Evolutionary conservation across 37 sponge, comb jelly and placozoan genomes (phyloP), one percentile per base, ranked within the genome.

Genomic region (Oscarella lobularis): DNA sequence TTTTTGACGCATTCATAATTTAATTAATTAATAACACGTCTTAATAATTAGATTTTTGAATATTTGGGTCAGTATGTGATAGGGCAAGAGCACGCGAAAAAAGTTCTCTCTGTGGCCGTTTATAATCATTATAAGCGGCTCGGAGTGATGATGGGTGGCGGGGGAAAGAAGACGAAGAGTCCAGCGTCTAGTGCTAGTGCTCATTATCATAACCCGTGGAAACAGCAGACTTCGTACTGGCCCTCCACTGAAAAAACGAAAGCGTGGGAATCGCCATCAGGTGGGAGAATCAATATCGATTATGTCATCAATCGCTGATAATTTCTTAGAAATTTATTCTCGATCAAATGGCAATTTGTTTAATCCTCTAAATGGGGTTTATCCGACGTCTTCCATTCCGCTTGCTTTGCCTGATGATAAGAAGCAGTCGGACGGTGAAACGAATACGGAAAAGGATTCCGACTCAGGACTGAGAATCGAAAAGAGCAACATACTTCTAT

Each of bases 101-200:
- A 87, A 81, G 85, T 98, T 9, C 71, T 98, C 6, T 88, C 99
- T 36, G 99, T 98, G 33, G 92, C 95, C 20, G 90, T 94, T 39
- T 98, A 98, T 80, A 98, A 98, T 76, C 99, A 98, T 75, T 98
- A 94, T 90, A 98, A 98, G 84, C 48, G 99, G 1, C 81, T 97
- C n/a, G 1, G 35, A 39, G n/a, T n/a, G n/a, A n/a, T n/a, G n/a
- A 27, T 1, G 67, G 33, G 67, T 33, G 33, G 2, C 31, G 2
- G 67, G 33, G 67, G 2, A 33, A 31, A 2, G 33, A 2, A 1
- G 67, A 66, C 33, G 67, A 33, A 2, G 2, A 33, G 67, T 1
- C 31, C 67, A 66, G 67, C 2, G 67, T 33, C 67, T 33, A 33
- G 2, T 31, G 33, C 2, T 31, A 66, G 33, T 33, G 33, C 33